Conservation (phyloP, 2,797 vertebrate species). For the Pagetopsis macropterus region DNA sequence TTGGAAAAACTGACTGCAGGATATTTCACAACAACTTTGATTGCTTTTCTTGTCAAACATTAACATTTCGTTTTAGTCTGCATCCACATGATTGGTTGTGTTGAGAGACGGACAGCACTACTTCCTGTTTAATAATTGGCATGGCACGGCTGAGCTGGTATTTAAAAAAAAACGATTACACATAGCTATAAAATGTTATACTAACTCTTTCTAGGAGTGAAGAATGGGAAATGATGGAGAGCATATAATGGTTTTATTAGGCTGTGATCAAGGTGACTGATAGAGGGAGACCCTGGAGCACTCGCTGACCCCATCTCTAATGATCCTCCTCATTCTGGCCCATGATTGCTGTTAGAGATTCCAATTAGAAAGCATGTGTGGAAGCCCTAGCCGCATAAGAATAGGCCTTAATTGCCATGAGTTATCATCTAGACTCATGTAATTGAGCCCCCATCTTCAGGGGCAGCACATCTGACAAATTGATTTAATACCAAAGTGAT, state of each 20-base stretch:
- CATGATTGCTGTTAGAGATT: slow-evolving; percentile 81
- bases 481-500: slow-evolving; percentile 85
- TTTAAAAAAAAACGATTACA: slow-evolving; percentile 14
- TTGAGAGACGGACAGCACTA: background rate
- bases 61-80: slow-evolving; percentile 12
- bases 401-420: slow-evolving; percentile 83
- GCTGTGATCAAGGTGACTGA: slow-evolving; percentile 77
- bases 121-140: slow-evolving; percentile 2
- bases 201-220: slow-evolving; percentile 53
- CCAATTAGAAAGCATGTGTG: slow-evolving; percentile 81
- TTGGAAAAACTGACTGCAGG: background rate
- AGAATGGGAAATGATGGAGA: slow-evolving; percentile 67
- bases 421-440: slow-evolving; percentile 81
- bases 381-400: slow-evolving; percentile 70
- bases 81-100: background rate
- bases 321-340: slow-evolving; percentile 77
- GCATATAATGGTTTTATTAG: slow-evolving; percentile 79
- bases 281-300: slow-evolving; percentile 70
- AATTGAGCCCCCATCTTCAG: slow-evolving; percentile 83
- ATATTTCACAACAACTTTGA: background rate
- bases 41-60: slow-evolving; percentile 15
- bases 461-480: slow-evolving; percentile 84
- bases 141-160: background rate
- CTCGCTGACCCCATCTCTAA: slow-evolving; percentile 80
- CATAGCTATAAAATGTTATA: slow-evolving; percentile 40